Base-by-base conservation (phyloP, 2,888 invertebrate genomes). In the Criorhina ranunculi region DNA sequence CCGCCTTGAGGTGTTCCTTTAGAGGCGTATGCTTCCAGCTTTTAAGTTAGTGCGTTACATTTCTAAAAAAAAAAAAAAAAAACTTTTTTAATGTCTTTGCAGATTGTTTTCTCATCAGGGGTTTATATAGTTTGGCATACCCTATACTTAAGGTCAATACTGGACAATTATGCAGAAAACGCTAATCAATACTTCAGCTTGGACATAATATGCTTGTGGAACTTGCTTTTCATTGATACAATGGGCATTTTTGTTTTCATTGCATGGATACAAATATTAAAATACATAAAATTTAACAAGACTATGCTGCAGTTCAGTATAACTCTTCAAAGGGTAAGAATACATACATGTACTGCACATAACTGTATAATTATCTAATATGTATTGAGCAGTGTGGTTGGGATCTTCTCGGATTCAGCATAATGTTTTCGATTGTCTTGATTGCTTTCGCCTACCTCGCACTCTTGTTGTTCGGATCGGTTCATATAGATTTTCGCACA, bases 251-350 rank as follows among this genome's bases (percentile, higher is more conserved):
- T 76, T 0, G 57, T 87, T 46, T 87, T 88, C 24, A 31, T 88
- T 5, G 12, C 29, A 17, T 88, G 88, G 88, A 55, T 88, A 19
- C 78, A 87, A 29, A 3, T 87, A 24, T 64, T 88, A 0, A 19
- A 69, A 0, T 88, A 86, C 40, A 66, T 86, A 0, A 46, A 44
- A 5, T 85, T 88, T 11, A 88, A 88, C 55, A 88, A 83, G n/a
- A 88, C 87, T 0, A 72, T 88, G 82, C 37, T 70, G 29, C 77
- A 86, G 49, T 87, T 88, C 12, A 42, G 44, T 0, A 60, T 24
- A 2, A 76, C 87, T 0, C 0, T 88, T 12, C 17, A 44, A 6
- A 42, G 40, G 75, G 88, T 88, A 35, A 7, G 46, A 29, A 42
- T 2, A 17, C 31, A 31, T 60, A 12, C n/a, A n/a, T n/a, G n/a